Evolutionary conservation across 2,797 vertebrate genomes (phyloP).

Genomic region (Sebastiscus albofasciatus): DNA sequence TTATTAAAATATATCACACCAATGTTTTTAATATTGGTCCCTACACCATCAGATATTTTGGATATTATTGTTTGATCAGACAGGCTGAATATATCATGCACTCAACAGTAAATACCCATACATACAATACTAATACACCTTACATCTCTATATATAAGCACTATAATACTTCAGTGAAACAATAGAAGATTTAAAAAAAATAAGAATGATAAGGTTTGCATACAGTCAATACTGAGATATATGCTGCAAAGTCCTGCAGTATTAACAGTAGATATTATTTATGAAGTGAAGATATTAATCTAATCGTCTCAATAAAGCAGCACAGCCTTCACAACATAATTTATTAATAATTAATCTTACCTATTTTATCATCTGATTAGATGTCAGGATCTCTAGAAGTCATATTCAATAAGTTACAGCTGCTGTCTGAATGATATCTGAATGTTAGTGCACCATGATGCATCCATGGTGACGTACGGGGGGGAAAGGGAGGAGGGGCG

Average conservation of each 20-base stretch:
- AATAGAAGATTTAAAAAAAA: neutral
- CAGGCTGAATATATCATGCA: neutral
- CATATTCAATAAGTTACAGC: neutral
- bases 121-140: neutral
- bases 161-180: neutral
- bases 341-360: conserved; percentile 11
- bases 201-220: neutral
- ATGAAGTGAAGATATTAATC: neutral
- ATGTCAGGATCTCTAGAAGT: neutral
- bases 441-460: neutral
- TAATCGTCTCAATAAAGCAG: neutral
- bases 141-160: neutral
- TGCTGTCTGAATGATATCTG: neutral
- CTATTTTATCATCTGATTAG: conserved; percentile 2
- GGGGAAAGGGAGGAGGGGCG: fast-evolving
- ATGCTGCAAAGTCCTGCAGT: neutral
- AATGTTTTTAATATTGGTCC: neutral
- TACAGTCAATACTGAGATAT: neutral
- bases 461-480: conserved; percentile 1
- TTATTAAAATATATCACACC: neutral
- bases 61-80: neutral
- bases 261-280: neutral
- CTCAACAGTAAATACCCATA: neutral
- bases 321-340: neutral
- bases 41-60: neutral